phyloP scores from a whole-genome alignment of 2,888 invertebrate species.

The Reticulitermes lucifugus region DNA sequence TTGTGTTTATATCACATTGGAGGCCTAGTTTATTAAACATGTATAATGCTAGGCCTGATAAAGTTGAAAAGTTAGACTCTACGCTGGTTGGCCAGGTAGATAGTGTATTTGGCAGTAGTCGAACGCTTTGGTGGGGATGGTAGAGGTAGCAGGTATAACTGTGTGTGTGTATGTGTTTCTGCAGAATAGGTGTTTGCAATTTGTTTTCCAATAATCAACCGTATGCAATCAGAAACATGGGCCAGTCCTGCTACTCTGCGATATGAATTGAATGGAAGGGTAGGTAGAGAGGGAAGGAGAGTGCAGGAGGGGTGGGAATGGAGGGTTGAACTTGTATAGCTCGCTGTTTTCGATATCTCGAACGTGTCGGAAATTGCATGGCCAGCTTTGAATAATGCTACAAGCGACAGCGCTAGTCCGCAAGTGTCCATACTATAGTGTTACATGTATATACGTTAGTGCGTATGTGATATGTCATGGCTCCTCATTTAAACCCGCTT shows the following conservation, averaged over 20 bases:
- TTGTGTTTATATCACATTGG: slow-evolving; percentile 16
- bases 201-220: slow-evolving; percentile 41
- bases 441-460: background rate
- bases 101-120: slow-evolving; percentile 10
- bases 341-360: slow-evolving; percentile 45
- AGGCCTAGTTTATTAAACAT: slow-evolving; percentile 38
- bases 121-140: background rate
- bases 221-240: slow-evolving; percentile 34
- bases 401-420: background rate
- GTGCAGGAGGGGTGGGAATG: background rate
- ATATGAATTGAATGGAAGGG: slow-evolving; percentile 39
- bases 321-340: slow-evolving; percentile 35
- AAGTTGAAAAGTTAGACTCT: slow-evolving; percentile 29
- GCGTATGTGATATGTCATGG: slow-evolving; percentile 33
- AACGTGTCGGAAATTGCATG: slow-evolving; percentile 47
- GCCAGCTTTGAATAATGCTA: slow-evolving; percentile 41
- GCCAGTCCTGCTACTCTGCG: slow-evolving; percentile 31
- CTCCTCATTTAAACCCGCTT: slow-evolving; percentile 27
- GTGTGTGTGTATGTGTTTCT: background rate
- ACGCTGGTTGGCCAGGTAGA: background rate
- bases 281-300: slow-evolving; percentile 13
- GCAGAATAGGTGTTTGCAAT: slow-evolving; percentile 34
- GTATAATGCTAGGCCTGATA: slow-evolving; percentile 30
- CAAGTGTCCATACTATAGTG: slow-evolving; percentile 2
- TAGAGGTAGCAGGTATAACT: slow-evolving; percentile 34